phyloP scores from a whole-genome alignment of 2,113 vertebrate genomes.

The human region GRCh38 chr4:73894501-73895000 shows the following conservation, averaged over 20 bases:
- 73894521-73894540: neutral
- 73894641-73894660: neutral
- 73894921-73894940: no score
- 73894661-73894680: neutral
- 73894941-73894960: no score
- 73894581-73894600: neutral
- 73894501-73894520: neutral
- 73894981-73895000: no score
- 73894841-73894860: neutral
- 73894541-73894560: neutral
- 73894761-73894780: neutral
- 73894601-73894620: neutral
- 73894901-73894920: neutral
- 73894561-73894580: constrained; percentile 11
- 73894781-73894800: neutral
- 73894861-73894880: neutral
- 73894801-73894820: neutral
- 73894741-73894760: neutral
- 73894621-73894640: neutral
- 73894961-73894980: no score
- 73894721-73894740: neutral
- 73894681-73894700: neutral
- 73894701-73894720: neutral
- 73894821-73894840: neutral
- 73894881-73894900: neutral